A percentile compares a stretch with the other conserved stretches of the same genome.
Conservation (phyloP, 92 coral and sea anemone genomes). For the Heliopora coerulea region DNA sequence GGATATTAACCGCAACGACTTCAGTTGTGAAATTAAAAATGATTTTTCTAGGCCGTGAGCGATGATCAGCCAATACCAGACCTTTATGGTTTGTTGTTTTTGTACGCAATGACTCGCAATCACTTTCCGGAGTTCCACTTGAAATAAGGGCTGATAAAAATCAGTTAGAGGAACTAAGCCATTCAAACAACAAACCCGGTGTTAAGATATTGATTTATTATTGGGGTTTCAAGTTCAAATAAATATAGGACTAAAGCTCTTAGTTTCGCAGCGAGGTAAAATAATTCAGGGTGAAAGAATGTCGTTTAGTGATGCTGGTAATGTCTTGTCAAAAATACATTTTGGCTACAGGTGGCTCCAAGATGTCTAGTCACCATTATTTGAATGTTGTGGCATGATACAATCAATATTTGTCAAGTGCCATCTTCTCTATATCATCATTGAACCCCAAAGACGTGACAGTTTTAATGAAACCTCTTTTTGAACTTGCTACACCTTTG, state of each 20-base stretch:
- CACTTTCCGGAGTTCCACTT: not conserved
- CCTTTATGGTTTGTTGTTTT: not conserved
- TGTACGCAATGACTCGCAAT: not conserved
- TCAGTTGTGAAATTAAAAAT: not conserved
- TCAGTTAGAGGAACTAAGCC: constrained; percentile 14
- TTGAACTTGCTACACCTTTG: not conserved
- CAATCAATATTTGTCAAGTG: constrained; percentile 25
- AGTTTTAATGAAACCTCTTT: not conserved
- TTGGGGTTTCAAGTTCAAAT: constrained; percentile 22
- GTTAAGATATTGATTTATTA: not conserved
- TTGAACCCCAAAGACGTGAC: constrained; percentile 14
- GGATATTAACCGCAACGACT: not conserved
- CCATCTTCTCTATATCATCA: not conserved
- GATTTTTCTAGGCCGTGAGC: not conserved
- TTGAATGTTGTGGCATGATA: constrained; percentile 24
- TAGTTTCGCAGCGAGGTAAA: not conserved
- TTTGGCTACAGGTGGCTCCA: constrained; percentile 11
- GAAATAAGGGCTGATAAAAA: constrained; percentile 8
- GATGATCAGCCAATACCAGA: not conserved
- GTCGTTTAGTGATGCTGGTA: not conserved
- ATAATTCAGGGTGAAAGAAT: not conserved
- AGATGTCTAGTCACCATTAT: constrained; percentile 16
- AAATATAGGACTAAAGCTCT: not conserved
- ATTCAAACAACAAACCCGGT: constrained; percentile 29
- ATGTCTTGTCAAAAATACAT: not conserved